Conservation (phyloP, 2,113 vertebrate genomes). For the Spea bombifrons region DNA sequence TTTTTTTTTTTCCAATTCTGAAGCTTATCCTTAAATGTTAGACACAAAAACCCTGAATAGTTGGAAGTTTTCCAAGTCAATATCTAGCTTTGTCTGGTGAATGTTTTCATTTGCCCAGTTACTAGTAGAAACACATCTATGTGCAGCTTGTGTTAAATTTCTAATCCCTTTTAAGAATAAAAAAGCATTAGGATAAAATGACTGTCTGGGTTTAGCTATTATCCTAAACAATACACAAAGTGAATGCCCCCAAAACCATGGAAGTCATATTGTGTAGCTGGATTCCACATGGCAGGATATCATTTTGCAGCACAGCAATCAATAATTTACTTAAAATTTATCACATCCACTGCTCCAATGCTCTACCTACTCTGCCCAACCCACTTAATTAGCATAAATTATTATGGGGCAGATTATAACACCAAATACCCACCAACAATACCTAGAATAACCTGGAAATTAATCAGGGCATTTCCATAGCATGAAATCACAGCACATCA, state of each 20-base stretch:
- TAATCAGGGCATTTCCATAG: no score
- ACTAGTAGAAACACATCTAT: constrained; percentile 6
- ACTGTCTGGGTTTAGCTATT: constrained; percentile 32
- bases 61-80: constrained; percentile 25
- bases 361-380: not conserved
- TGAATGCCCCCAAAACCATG: constrained; percentile 5
- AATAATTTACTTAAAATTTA: not conserved
- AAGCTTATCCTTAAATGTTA: not conserved
- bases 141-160: constrained; percentile 34
- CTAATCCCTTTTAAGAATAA: constrained; percentile 29
- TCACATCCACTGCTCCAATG: no score
- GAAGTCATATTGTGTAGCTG: not conserved
- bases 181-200: constrained; percentile 10
- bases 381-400: no score
- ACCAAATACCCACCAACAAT: no score
- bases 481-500: no score
- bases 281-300: not conserved
- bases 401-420: no score
- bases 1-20: constrained; percentile 20
- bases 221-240: constrained; percentile 30
- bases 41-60: constrained; percentile 10
- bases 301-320: not conserved
- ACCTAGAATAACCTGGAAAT: no score
- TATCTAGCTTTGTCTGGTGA: constrained; percentile 19
- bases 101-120: constrained; percentile 12